These are phyloP conservation scores for Dasyurus viverrinus DNA, from an alignment of 2,113 vertebrate genomes.

Conservation along the genomic window DNA sequence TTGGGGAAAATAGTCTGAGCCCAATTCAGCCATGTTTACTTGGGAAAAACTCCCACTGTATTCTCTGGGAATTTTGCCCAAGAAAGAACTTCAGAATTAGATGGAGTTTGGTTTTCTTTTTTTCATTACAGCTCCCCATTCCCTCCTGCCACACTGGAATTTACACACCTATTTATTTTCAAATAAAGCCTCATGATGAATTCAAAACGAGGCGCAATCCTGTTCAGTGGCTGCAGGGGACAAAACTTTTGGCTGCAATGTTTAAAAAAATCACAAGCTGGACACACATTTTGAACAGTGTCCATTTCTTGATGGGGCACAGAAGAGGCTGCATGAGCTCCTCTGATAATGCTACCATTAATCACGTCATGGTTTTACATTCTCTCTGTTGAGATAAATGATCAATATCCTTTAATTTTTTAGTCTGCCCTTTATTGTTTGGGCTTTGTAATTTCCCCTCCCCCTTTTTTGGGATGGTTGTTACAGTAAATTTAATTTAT, in stretches of 20 bases:
- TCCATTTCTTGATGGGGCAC: constrained; percentile 1
- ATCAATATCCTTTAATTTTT: constrained; percentile 61
- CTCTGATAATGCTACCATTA: constrained; percentile 23
- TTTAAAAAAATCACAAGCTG: neutral
- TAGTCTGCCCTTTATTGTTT: constrained; percentile 36
- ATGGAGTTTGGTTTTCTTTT: neutral
- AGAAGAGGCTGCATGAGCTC: neutral
- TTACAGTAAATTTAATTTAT: constrained; percentile 75
- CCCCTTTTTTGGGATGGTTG: constrained; percentile 45
- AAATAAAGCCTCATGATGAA: constrained; percentile 29
- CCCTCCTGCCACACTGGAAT: neutral
- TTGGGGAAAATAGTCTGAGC: constrained; percentile 35
- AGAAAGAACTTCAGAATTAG: constrained; percentile 35
- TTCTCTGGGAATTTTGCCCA: constrained; percentile 39
- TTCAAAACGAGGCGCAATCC: constrained; percentile 29
- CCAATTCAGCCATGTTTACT: constrained; percentile 64
- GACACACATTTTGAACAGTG: constrained; percentile 6
- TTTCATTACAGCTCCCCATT: neutral
- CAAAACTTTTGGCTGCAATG: constrained; percentile 6
- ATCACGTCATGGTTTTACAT: constrained; percentile 35
- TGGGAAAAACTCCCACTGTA: constrained; percentile 19
- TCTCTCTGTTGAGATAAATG: constrained; percentile 46
- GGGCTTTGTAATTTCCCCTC: constrained; percentile 27
- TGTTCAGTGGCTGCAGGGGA: neutral
- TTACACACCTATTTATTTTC: constrained; percentile 32